Evolutionary conservation across 2,797 vertebrate species (phyloP), one percentile per base, ranked within the genome.

Genomic region (Tapirus indicus): DNA sequence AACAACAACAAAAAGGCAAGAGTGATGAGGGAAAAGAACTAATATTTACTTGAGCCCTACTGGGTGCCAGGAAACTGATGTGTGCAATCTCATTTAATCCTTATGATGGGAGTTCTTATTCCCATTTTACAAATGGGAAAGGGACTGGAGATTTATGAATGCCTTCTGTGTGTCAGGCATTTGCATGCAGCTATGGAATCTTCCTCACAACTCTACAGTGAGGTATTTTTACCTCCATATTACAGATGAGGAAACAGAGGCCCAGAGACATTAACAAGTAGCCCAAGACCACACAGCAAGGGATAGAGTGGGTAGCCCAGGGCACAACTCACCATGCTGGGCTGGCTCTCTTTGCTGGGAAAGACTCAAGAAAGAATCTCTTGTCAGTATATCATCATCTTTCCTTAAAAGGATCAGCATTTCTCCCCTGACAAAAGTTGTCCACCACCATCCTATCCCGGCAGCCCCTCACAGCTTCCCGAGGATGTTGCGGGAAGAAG

Each of bases 221-320:
- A 38, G 12, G 20, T 27, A 29, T 72, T 35, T 13, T 32, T 12
- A 62, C 9, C 54, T 72, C 12, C 0, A 0, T 47, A 25, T 52
- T 18, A 29, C 35, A 75, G 7, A 56, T 11, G 27, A 80, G n/a
- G 52, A 78, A 27, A 9, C 2, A 2, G 49, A 60, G 17, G n/a
- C 9, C 38, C 82, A 32, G 54, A 84, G 64, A 82, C 38, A 38
- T 38, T 58, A 16, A 32, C n/a, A 29, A 29, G 32, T 12, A 71
- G 21, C 7, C 89, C n/a, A 41, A 41, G 29, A 11, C 38, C 68
- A 44, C 29, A 49, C 13, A 52, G 29, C 2, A 6, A 49, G 18
- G 0, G 32, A 41, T 0, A 52, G 17, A 60, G 41, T 12, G 0
- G 0, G 27, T 47, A 35, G 16, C 47, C 68, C 41, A 7, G 4